phyloP scores from a whole-genome alignment of 1,140 invertebrate genomes.

The Caerostris darwini region DNA sequence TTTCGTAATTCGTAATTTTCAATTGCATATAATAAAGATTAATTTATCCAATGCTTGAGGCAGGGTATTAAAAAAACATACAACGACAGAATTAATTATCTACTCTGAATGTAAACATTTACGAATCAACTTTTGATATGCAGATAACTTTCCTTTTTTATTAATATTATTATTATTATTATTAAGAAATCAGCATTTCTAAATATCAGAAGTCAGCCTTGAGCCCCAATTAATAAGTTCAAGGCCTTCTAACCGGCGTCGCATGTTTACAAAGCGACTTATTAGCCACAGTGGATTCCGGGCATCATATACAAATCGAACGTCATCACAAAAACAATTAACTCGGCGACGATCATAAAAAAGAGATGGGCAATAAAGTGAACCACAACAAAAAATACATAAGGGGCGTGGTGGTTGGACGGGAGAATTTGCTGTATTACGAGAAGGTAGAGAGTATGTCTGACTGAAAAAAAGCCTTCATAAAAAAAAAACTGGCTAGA shows the following conservation, averaged over 20 bases:
- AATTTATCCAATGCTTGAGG: too few species aligned
- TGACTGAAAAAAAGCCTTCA: neutral
- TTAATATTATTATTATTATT: neutral
- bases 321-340: neutral
- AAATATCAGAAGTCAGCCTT: neutral
- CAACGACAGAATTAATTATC: neutral
- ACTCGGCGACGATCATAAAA: neutral
- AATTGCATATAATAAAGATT: too few species aligned
- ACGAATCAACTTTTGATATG: neutral
- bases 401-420: too few species aligned
- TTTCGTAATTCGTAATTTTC: too few species aligned
- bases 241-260: neutral
- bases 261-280: neutral
- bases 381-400: neutral
- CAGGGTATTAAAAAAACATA: too few species aligned
- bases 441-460: neutral
- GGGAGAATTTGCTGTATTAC: neutral
- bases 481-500: too few species aligned
- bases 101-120: neutral
- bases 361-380: neutral
- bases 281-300: neutral
- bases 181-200: neutral
- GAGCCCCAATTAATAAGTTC: neutral
- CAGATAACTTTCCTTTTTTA: neutral
- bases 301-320: neutral